Evolutionary conservation across 1,140 invertebrate species (phyloP).

Genomic region (Dreissena rostriformis): DNA sequence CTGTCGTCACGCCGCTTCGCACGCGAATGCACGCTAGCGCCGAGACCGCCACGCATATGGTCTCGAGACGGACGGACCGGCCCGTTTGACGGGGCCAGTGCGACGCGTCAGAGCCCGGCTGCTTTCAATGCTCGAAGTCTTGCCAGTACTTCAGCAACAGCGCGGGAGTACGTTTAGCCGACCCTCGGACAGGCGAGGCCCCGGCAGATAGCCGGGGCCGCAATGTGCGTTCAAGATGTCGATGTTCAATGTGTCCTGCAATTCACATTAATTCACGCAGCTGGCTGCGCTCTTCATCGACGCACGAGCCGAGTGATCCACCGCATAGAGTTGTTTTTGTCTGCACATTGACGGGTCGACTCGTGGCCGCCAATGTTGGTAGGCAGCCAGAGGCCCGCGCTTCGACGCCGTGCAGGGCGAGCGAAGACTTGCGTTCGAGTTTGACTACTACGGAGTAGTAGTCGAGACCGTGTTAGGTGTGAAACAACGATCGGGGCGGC

Average conservation of each 20-base stretch:
- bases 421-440: constrained; percentile 6
- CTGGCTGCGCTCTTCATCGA: too few relatives aligned
- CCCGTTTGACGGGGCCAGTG: not conserved
- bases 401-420: not conserved
- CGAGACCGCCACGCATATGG: not conserved
- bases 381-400: not conserved
- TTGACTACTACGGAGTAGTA: not conserved
- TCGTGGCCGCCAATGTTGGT: too few relatives aligned
- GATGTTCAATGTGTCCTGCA: constrained; percentile 86
- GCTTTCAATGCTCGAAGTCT: too few relatives aligned
- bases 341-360: too few relatives aligned
- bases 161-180: constrained; percentile 56
- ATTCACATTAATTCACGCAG: too few relatives aligned
- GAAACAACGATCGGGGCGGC: not conserved
- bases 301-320: constrained; percentile 89
- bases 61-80: not conserved
- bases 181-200: constrained; percentile 4
- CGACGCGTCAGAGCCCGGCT: not conserved
- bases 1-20: constrained; percentile 58
- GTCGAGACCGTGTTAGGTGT: not conserved
- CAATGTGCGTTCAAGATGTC: constrained; percentile 86
- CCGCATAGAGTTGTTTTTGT: constrained; percentile 81
- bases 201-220: constrained; percentile 82
- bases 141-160: too few relatives aligned
- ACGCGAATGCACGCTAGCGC: too few relatives aligned